Conservation (phyloP, 2,113 vertebrate genomes). For the Nannobrachium achirus region DNA sequence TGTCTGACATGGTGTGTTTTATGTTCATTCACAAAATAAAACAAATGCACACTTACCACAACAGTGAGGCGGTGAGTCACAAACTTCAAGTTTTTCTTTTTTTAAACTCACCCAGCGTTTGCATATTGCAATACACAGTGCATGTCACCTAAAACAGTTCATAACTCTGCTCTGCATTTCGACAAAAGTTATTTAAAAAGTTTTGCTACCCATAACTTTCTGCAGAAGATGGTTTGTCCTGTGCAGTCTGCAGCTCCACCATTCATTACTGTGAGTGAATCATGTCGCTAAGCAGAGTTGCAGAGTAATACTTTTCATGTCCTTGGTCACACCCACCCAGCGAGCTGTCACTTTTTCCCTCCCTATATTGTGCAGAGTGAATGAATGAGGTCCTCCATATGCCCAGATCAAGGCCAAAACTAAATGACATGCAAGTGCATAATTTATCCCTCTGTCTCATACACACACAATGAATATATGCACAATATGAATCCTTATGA, state of each 20-base stretch:
- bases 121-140: constrained; percentile 28
- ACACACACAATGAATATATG: background rate
- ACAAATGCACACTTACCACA: constrained; percentile 58
- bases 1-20: background rate
- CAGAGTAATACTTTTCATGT: constrained; percentile 42
- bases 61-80: constrained; percentile 28
- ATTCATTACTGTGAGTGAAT: constrained; percentile 57
- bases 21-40: constrained; percentile 29
- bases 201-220: constrained; percentile 11
- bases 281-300: constrained; percentile 17
- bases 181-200: constrained; percentile 10
- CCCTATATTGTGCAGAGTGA: constrained; percentile 1
- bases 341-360: constrained; percentile 36
- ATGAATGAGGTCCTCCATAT: constrained; percentile 50
- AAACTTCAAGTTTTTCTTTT: constrained; percentile 34
- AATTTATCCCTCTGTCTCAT: no score
- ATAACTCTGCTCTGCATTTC: constrained; percentile 30
- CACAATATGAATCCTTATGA: background rate
- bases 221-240: background rate
- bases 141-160: constrained; percentile 14
- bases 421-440: background rate
- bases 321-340: constrained; percentile 67
- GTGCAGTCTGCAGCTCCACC: constrained; percentile 35
- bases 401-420: background rate
- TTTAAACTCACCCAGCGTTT: constrained; percentile 1